A percentile compares a stretch with the other conserved stretches of the same genome.
Evolutionary conservation across 1,140 invertebrate genomes (phyloP).

Genomic region (Latrodectus geometricus): DNA sequence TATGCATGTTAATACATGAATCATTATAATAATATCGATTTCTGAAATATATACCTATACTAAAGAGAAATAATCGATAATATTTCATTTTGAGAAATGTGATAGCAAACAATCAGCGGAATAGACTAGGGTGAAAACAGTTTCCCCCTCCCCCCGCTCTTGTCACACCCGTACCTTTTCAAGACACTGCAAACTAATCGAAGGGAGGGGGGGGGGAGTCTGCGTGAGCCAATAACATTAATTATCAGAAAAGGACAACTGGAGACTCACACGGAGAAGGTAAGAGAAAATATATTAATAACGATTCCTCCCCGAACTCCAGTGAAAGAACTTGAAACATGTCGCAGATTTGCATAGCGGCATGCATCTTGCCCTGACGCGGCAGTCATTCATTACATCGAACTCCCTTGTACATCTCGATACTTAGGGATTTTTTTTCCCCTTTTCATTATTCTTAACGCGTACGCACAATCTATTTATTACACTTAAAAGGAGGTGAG

Average conservation of each 20-base stretch:
- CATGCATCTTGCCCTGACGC: not conserved
- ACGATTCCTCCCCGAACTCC: not conserved
- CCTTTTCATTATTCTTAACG: constrained; percentile 26
- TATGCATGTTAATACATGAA: no score
- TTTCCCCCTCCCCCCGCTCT: no score
- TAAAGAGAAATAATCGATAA: no score
- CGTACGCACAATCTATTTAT: constrained; percentile 25
- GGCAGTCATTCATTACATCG: constrained; percentile 22
- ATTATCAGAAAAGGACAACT: constrained; percentile 25
- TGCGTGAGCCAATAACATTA: not conserved
- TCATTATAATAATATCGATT: no score
- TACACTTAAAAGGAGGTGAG: constrained; percentile 10
- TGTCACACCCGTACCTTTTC: no score
- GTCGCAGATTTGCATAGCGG: constrained; percentile 20
- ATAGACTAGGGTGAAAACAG: no score
- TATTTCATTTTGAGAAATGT: no score
- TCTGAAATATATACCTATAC: no score
- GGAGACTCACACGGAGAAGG: not conserved
- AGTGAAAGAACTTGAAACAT: not conserved
- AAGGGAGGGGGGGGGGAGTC: not conserved
- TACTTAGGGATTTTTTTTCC: not conserved
- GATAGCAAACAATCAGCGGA: no score
- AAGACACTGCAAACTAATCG: no score
- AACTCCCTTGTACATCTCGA: not conserved
- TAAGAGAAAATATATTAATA: constrained; percentile 1